A percentile compares a stretch with the other conserved stretches of the same genome.
Conservation (phyloP, 2,113 vertebrate species). For the Centropus unirufus region DNA sequence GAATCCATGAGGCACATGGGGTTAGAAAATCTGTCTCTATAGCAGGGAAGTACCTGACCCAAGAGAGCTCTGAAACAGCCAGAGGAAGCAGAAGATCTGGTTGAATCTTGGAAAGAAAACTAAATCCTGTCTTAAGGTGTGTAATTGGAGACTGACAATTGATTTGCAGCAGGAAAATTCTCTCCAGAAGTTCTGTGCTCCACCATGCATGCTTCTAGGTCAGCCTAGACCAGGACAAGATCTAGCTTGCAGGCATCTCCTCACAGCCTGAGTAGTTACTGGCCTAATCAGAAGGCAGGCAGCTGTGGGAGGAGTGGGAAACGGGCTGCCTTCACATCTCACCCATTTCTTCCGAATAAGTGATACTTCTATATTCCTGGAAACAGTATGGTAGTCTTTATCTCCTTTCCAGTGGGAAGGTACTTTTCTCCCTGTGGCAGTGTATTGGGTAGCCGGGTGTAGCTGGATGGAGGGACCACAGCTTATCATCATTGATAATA, state of each 20-base stretch:
- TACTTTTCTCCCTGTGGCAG: neutral
- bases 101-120: neutral
- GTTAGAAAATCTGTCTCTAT: neutral
- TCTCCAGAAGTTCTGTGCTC: neutral
- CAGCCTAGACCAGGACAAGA: neutral
- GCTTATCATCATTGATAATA: neutral
- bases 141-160: neutral
- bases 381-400: neutral
- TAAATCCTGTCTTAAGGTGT: neutral
- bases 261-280: neutral
- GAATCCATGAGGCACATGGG: neutral
- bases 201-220: accelerated
- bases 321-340: neutral
- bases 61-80: neutral
- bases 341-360: neutral
- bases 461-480: neutral
- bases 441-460: neutral
- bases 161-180: neutral
- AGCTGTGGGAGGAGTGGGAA: neutral
- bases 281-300: neutral
- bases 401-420: accelerated
- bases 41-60: neutral
- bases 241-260: neutral
- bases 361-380: neutral
- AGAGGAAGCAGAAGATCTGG: neutral